These are phyloP conservation scores for Squalus acanthias DNA, from an alignment of 2,797 vertebrate genomes.

Conservation along the genomic window DNA sequence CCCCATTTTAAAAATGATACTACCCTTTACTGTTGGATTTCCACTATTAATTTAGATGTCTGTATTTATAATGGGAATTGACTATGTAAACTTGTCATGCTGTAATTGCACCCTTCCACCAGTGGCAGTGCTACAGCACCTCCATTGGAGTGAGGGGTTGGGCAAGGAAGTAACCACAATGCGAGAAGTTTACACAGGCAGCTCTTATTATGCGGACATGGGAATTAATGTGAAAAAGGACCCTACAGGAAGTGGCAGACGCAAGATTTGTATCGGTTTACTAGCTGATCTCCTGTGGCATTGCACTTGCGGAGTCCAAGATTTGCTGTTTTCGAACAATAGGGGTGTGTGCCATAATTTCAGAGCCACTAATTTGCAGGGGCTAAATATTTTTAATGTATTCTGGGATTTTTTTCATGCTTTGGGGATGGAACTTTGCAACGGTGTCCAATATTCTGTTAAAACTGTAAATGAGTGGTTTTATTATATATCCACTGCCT, in stretches of 20 bases:
- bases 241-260: neutral
- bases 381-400: neutral
- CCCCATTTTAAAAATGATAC: neutral
- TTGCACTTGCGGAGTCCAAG: neutral
- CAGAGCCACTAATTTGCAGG: neutral
- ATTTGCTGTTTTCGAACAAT: neutral
- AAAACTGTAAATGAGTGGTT: neutral
- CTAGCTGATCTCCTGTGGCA: neutral
- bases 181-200: neutral
- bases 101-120: neutral
- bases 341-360: neutral
- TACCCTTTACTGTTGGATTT: neutral
- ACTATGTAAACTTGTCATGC: no score
- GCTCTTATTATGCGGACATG: neutral
- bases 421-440: neutral
- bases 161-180: no score
- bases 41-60: neutral
- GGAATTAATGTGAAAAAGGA: neutral
- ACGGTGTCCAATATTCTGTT: neutral
- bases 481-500: neutral
- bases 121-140: neutral
- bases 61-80: no score
- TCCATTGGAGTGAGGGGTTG: neutral
- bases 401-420: neutral
- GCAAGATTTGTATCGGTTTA: neutral